Evolutionary conservation across 2,113 vertebrate genomes (phyloP).

Genomic region (Phylloscopus trochilus): DNA sequence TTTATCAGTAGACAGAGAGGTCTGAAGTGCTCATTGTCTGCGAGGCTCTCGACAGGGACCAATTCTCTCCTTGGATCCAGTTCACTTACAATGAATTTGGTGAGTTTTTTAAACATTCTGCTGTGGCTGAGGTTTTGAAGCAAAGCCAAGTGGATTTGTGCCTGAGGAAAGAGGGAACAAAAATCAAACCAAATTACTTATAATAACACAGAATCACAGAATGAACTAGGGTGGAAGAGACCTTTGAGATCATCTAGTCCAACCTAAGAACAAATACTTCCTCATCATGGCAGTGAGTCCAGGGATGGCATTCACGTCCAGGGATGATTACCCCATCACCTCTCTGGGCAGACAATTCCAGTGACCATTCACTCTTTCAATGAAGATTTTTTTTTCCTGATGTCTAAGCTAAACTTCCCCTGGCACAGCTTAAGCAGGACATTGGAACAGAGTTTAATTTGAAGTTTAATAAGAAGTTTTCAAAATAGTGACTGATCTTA

Average conservation of each 20-base stretch:
- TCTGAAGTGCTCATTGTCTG: neutral
- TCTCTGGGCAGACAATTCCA: too few relatives aligned
- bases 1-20: neutral
- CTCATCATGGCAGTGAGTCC: too few relatives aligned
- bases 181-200: neutral
- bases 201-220: neutral
- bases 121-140: neutral
- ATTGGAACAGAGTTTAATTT: neutral
- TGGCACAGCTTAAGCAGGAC: too few relatives aligned
- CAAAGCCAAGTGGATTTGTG: neutral
- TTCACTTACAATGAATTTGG: neutral
- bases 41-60: neutral
- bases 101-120: neutral
- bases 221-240: too few relatives aligned
- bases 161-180: neutral
- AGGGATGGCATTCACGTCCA: too few relatives aligned
- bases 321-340: too few relatives aligned
- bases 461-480: neutral
- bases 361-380: too few relatives aligned
- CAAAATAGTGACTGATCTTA: neutral
- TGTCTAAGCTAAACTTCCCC: too few relatives aligned
- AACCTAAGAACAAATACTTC: too few relatives aligned
- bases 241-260: too few relatives aligned
- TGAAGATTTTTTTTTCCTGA: too few relatives aligned
- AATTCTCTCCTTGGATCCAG: rapidly evolving